phyloP scores from a whole-genome alignment of 2,797 vertebrate genomes.

The Thaleichthys pacificus region DNA sequence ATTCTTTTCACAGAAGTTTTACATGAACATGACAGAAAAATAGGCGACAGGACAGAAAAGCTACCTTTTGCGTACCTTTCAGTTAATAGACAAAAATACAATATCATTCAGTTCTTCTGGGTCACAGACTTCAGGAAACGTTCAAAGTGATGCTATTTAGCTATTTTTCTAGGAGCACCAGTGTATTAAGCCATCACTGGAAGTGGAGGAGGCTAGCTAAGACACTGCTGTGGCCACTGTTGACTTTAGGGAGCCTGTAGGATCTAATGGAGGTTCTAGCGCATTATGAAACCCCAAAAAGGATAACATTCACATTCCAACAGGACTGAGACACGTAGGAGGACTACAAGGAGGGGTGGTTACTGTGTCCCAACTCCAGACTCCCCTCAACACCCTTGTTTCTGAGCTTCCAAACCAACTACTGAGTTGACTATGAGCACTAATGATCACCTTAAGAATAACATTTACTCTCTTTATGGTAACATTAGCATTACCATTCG shows the following conservation, averaged over 20 bases:
- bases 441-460: too few species aligned
- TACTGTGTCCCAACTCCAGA: background rate
- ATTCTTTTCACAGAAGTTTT: conserved; percentile 8
- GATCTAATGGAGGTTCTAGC: conserved; percentile 45
- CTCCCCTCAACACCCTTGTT: background rate
- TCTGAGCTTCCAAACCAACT: background rate
- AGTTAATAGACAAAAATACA: conserved; percentile 4
- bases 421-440: too few species aligned
- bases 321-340: background rate
- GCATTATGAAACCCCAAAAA: conserved; percentile 39
- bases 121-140: too few species aligned
- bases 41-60: background rate
- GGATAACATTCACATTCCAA: conserved; percentile 51
- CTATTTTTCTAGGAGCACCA: too few species aligned
- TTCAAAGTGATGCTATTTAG: too few species aligned
- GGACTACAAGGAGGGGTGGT: background rate
- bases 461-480: too few species aligned
- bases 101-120: too few species aligned
- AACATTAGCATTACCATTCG: too few species aligned
- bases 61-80: background rate
- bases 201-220: too few species aligned
- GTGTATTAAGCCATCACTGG: too few species aligned
- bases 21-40: conserved; percentile 4
- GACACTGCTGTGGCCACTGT: background rate
- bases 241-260: conserved; percentile 3